Evolutionary conservation across 2,113 vertebrate species (phyloP).

Genomic region (Campylomormyrus tamandua): DNA sequence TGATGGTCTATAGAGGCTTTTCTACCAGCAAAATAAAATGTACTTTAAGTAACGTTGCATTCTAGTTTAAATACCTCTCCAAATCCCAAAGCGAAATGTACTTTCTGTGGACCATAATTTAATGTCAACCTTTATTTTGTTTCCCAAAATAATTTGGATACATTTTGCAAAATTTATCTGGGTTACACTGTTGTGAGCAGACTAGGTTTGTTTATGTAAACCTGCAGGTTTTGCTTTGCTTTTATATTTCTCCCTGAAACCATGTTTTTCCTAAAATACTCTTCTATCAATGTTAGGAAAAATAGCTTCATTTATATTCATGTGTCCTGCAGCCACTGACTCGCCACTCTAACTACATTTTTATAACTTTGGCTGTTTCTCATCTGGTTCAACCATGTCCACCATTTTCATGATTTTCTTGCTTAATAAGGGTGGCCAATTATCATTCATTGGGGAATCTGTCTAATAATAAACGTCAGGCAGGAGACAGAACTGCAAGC

Average conservation of each 20-base stretch:
- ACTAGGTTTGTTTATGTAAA: slow-evolving; percentile 29
- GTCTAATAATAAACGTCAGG: not conserved
- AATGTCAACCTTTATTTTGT: not conserved
- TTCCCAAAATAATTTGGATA: not conserved
- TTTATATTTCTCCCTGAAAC: not conserved
- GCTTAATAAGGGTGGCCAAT: not conserved
- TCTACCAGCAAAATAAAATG: not conserved
- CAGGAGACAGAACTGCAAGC: slow-evolving; percentile 34
- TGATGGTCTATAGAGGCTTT: not conserved
- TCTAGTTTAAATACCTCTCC: not conserved
- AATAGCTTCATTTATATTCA: not conserved
- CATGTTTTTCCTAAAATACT: not conserved
- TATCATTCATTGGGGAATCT: not conserved
- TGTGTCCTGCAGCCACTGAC: not conserved
- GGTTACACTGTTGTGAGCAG: slow-evolving; percentile 25
- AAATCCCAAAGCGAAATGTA: not conserved
- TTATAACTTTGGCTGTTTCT: not conserved
- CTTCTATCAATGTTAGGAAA: not conserved
- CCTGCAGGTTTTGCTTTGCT: not conserved
- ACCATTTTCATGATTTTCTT: not conserved
- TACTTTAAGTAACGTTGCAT: not conserved
- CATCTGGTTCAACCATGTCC: not conserved
- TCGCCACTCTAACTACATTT: not conserved
- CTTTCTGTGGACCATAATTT: not conserved
- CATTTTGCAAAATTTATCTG: not conserved